These are phyloP conservation scores for Hippolais icterina DNA, from an alignment of 2,113 vertebrate species.

Conservation along the genomic window DNA sequence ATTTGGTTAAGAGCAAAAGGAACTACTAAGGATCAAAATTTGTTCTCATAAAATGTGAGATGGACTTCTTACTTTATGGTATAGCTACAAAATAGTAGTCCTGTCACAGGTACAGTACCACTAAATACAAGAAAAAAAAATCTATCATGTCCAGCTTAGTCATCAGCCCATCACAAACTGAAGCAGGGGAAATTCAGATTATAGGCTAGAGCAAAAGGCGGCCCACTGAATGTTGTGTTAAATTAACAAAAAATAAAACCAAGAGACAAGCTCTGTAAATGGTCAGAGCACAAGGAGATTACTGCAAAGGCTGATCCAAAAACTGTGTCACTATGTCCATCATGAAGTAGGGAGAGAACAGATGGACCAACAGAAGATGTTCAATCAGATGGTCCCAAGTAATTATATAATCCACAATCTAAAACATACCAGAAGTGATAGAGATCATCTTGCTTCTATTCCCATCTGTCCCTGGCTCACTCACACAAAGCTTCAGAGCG, in stretches of 20 bases:
- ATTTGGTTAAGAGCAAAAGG: background rate
- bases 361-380: slow-evolving; percentile 18
- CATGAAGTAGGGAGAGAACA: background rate
- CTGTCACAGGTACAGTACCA: background rate
- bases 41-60: background rate
- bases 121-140: background rate
- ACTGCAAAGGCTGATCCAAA: background rate
- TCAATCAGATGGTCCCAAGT: background rate
- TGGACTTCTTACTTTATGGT: background rate
- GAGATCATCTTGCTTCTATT: background rate
- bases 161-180: background rate
- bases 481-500: background rate
- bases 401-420: background rate
- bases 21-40: background rate
- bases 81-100: background rate
- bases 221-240: background rate
- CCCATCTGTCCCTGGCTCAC: slow-evolving; percentile 28
- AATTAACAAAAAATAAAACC: background rate
- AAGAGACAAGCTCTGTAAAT: background rate
- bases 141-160: background rate
- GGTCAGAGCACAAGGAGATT: background rate
- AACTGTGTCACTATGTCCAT: background rate
- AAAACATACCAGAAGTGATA: slow-evolving; percentile 1
- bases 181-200: background rate
- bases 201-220: background rate